These are phyloP conservation scores for Microctonus hyperodae DNA, from an alignment of 2,888 invertebrate species.

Conservation along the genomic window DNA sequence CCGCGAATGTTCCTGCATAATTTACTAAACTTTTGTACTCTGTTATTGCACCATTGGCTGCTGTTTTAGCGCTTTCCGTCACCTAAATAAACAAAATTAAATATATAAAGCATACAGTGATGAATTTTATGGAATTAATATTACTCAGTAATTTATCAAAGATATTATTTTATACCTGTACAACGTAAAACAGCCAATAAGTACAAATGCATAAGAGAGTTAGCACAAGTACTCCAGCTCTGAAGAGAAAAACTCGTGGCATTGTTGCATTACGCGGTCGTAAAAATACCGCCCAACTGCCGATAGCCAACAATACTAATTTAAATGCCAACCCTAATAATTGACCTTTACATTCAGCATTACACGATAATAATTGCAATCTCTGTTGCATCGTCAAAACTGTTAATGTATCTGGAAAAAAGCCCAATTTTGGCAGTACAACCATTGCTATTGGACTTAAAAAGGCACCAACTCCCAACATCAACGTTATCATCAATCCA, in stretches of 20 bases:
- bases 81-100: conserved; percentile 58
- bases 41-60: conserved; percentile 80
- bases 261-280: conserved; percentile 84
- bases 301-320: conserved; percentile 85
- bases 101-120: conserved; percentile 3
- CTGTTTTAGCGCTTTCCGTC: conserved; percentile 80
- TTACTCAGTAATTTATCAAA: neutral
- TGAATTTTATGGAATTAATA: neutral
- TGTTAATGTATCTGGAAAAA: conserved; percentile 75
- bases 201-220: conserved; percentile 92
- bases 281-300: conserved; percentile 92
- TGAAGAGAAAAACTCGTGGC: conserved; percentile 90
- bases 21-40: conserved; percentile 90
- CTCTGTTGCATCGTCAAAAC: conserved; percentile 76
- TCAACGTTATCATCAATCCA: conserved; percentile 79
- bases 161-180: conserved; percentile 67
- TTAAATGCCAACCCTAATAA: conserved; percentile 92
- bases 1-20: conserved; percentile 91
- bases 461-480: conserved; percentile 84
- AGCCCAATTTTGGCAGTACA: conserved; percentile 87
- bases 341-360: conserved; percentile 93
- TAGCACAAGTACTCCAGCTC: conserved; percentile 87
- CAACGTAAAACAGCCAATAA: conserved; percentile 98
- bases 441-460: conserved; percentile 95
- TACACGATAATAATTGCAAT: conserved; percentile 79